Base-by-base conservation (phyloP, 2,113 vertebrate genomes). In the Hippocampus mohnikei region DNA sequence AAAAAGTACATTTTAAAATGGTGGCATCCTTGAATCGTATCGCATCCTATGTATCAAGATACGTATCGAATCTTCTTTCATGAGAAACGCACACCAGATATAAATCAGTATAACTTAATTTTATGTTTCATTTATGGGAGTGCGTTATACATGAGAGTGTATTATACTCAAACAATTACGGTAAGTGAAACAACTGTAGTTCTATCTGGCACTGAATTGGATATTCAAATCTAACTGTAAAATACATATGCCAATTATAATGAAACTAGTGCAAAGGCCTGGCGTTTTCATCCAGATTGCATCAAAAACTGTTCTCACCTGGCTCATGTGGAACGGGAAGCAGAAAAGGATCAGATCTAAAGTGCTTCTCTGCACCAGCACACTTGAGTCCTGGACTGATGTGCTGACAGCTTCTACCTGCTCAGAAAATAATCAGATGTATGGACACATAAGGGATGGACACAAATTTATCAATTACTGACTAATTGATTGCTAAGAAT, bases 291-390 rank as follows among this genome's bases (percentile, higher is more conserved):
- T 60, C 21, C 63, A 64, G 27, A 70, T n/a, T 61, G 18, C 61
- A 53, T 55, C 50, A 42, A 52, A 52, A 42, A 50, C 23, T 60
- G 21, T 53, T 21, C 29, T 83, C 87, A 98, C 97, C 95, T 98
- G 96, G 88, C 96, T 99, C 96, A 98, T 96, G 82, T 99, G 96
- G 85, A 98, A 99, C 53, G 97, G 97, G 89, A 99, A 99, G 87
- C 97, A 99, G 90, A 99, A 99, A 67, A 99, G 94, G 73, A 99
- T 98, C 74, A 99, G 94, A 84, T 99, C 97, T 84, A 99, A 86
- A 0, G 97, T 99, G 89, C 97, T 98, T 83, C 97, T 95, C 87
- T 99, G 97, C 12, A 98, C 97, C 79, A 99, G 88, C 70, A 99
- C 97, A 89, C 97, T 99, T 61, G 96, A 97, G 82, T 99, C 97